These are phyloP conservation scores for Lepidurus apus DNA, from an alignment of 1,140 invertebrate genomes.

Conservation along the genomic window DNA sequence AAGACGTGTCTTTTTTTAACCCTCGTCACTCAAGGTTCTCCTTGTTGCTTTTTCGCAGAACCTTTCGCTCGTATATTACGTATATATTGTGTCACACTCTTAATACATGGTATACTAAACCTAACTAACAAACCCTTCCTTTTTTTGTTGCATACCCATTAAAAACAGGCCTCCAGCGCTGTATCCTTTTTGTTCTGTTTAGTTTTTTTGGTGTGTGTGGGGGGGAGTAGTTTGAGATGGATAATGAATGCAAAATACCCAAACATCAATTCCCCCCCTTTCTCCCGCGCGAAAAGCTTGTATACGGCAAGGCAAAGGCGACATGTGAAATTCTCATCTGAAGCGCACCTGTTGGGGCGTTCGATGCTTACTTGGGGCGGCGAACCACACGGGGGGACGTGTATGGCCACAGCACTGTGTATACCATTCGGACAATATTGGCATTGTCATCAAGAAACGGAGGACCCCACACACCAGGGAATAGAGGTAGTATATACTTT, in stretches of 20 bases:
- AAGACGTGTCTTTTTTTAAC: neutral
- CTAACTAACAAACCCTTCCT: neutral
- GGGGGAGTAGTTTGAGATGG: neutral
- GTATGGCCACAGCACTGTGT: constrained; percentile 11
- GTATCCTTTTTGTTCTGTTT: neutral
- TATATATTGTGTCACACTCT: constrained; percentile 1
- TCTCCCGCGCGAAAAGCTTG: neutral
- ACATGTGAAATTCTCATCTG: constrained; percentile 19
- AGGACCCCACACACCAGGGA: neutral
- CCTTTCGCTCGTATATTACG: neutral
- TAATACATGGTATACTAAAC: constrained; percentile 3
- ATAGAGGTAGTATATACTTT: neutral
- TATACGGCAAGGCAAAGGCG: constrained; percentile 4
- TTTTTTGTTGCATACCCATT: neutral
- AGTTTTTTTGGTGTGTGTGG: neutral
- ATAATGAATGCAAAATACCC: constrained; percentile 17
- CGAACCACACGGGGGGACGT: constrained; percentile 3
- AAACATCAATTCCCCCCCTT: neutral
- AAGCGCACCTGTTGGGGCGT: constrained; percentile 8
- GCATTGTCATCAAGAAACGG: constrained; percentile 9
- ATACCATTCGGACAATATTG: constrained; percentile 22
- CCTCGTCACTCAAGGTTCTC: neutral
- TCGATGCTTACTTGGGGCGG: constrained; percentile 20
- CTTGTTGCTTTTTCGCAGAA: neutral
- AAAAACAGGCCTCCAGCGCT: neutral